Base-by-base conservation (phyloP, 2,113 vertebrate genomes). In the Callipepla californica region DNA sequence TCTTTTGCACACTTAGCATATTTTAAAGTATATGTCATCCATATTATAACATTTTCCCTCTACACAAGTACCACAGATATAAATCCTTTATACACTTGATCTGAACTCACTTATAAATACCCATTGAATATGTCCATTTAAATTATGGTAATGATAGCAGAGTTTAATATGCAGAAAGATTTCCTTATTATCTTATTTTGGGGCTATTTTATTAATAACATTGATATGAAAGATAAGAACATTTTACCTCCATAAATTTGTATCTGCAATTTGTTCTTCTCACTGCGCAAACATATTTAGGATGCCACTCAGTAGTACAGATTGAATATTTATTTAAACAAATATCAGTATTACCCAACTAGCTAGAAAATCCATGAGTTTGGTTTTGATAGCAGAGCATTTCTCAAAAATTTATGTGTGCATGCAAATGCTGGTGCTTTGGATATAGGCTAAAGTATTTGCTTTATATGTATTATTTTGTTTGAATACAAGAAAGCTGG, bases 391-490 rank as follows among this genome's bases (percentile, higher is more conserved):
- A 97, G 97, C 96, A 94, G 95, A 97, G 87, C 97, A 94, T 98
- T 98, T 97, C 97, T 97, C 96, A 96, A 97, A 97, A 98, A 98
- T 98, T 98, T 98, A 98, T 98, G 97, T 97, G 97, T 97, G 83
- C 96, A 98, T 98, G 97, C 96, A 98, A 98, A 98, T 98, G 95
- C 91, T 96, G 95, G 97, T 97, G 96, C 97, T 97, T 98, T 98
- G 97, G 97, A 98, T 98, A 98, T 98, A 98, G 96, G 97, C 96
- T 97, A 97, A 97, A 97, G 97, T 98, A 98, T 98, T 98, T 98
- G 97, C 97, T 98, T 98, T 98, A 98, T 98, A 97, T 98, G 97
- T 98, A 98, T 98, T 98, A 98, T 98, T 98, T 98, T 98, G 97
- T 97, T 97, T 98, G 98, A 98, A 98, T 98, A 98, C 97, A 98